phyloP scores from a whole-genome alignment of 2,888 invertebrate genomes.

The Ferrisia virgata region DNA sequence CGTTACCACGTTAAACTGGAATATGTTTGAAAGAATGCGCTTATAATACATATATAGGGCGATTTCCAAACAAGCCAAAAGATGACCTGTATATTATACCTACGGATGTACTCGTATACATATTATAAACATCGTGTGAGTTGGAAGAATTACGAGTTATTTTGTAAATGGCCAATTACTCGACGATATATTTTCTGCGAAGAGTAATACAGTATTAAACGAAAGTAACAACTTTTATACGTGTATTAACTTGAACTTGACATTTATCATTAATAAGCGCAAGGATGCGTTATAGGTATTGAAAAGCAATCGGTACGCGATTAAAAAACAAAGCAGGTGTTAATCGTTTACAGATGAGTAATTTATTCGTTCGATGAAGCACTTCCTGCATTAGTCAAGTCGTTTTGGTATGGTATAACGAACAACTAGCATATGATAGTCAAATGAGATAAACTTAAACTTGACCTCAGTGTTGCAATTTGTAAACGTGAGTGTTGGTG shows the following conservation, averaged over 20 bases:
- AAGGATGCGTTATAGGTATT: background rate
- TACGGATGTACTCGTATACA: too few relatives aligned
- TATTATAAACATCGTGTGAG: background rate
- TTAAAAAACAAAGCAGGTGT: background rate
- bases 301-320: background rate
- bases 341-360: background rate
- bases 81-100: background rate
- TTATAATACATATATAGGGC: conserved; percentile 20
- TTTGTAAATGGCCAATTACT: background rate
- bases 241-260: conserved; percentile 7
- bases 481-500: too few relatives aligned
- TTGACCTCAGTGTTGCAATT: too few relatives aligned
- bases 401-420: background rate
- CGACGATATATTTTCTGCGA: background rate
- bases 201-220: background rate
- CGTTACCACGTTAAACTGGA: conserved; percentile 11
- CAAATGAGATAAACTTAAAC: background rate
- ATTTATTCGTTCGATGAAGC: background rate
- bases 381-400: background rate
- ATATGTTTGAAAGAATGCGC: conserved; percentile 11
- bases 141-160: background rate
- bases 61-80: conserved; percentile 10
- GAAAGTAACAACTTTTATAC: background rate
- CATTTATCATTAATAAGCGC: background rate
- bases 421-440: background rate